Evolutionary conservation across 1,140 invertebrate species (phyloP).

Genomic region (Caenorhabditis brenneri): DNA sequence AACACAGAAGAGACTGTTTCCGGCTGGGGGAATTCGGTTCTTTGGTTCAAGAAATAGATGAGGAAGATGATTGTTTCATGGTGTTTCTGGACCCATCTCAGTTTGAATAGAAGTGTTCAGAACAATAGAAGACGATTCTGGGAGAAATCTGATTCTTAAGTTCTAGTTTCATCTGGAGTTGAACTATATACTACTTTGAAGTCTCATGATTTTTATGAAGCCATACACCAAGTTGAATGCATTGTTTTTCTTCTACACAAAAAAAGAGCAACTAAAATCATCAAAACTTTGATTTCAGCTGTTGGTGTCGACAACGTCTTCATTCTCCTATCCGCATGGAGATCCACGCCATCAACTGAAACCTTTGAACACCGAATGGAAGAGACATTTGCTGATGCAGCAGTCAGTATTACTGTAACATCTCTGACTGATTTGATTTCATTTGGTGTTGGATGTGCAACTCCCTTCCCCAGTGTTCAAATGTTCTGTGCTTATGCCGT

Average conservation of each 20-base stretch:
- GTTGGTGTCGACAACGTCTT: conserved; percentile 70
- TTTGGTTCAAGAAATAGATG: not conserved
- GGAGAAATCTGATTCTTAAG: too few relatives aligned
- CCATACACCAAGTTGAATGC: too few relatives aligned
- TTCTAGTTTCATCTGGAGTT: too few relatives aligned
- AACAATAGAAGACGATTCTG: too few relatives aligned
- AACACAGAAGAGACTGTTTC: not conserved
- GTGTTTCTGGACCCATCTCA: too few relatives aligned
- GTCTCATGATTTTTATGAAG: too few relatives aligned
- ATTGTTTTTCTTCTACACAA: too few relatives aligned
- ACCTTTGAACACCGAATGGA: conserved; percentile 85
- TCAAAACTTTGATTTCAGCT: conserved; percentile 59
- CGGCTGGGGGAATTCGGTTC: too few relatives aligned
- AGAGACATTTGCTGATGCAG: conserved; percentile 81
- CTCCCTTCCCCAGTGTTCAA: conserved; percentile 75
- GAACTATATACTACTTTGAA: too few relatives aligned
- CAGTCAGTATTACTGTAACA: conserved; percentile 95
- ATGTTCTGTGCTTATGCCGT: conserved; percentile 71
- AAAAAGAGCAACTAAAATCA: not conserved
- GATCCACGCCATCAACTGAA: conserved; percentile 79
- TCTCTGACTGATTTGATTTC: conserved; percentile 95
- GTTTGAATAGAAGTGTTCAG: too few relatives aligned
- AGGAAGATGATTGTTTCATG: too few relatives aligned
- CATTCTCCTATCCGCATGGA: conserved; percentile 84
- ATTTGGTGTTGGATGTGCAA: conserved; percentile 93